Evolutionary conservation across 2,113 vertebrate species (phyloP), one percentile per base, ranked within the genome.

Genomic region (Nipponia nippon): DNA sequence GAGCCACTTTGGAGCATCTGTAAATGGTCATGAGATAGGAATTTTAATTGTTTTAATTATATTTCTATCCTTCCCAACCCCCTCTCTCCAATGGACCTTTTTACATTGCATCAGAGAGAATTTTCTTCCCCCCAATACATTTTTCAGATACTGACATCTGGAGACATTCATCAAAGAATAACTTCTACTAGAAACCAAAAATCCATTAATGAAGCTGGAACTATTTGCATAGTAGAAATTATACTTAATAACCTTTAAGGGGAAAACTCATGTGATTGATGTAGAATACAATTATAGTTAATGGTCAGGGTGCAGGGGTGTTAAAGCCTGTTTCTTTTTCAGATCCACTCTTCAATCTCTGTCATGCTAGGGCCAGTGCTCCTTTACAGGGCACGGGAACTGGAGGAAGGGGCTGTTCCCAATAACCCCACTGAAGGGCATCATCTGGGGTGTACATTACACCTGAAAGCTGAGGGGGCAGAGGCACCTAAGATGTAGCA

Each of bases 11-110:
- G 81, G 91, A 96, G 66, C 91, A 94, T 96, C 96, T 94, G 94
- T 96, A 97, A 95, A 96, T 96, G 96, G 91, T 95, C 93, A 92
- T 95, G 94, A 95, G 96, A 89, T 95, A 95, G 86, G 93, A 97
- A 96, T 95, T 94, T 94, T 96, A 97, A 97, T 97, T 97, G 96
- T 97, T 96, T 96, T 97, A 94, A 97, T 96, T 96, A 96, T 89
- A 91, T 94, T 97, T 70, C 89, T 87, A 6, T 92, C 87, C 79
- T 76, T 34, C 83, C 89, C 89, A 76, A 42, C 55, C 56, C 61
- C 67, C 65, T 87, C 30, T 71, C 73, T 93, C 81, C 70, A 76
- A 1, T 58, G 69, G 81, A 46, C 77, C 16, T 89, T 95, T 95
- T 93, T 96, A 76, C 53, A 20, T 67, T 81, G 47, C 86, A 91